Conservation (phyloP, 1,140 invertebrate genomes). For the Heterodera carotae region DNA sequence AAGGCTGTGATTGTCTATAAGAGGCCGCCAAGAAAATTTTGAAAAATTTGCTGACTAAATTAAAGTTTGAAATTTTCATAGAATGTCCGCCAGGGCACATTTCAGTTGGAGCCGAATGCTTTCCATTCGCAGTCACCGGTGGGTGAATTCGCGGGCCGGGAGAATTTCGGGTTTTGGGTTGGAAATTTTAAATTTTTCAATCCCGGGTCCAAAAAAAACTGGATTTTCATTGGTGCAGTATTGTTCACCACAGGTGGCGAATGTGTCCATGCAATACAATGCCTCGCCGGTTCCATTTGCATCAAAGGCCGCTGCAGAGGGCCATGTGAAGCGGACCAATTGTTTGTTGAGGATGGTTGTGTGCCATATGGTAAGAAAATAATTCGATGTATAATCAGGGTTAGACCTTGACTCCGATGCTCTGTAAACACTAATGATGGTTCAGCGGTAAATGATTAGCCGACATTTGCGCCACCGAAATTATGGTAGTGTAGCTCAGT, state of each 20-base stretch:
- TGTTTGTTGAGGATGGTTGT: slow-evolving; percentile 46
- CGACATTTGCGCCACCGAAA: no score
- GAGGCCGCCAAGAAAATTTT: not conserved
- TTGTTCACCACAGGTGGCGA: slow-evolving; percentile 1
- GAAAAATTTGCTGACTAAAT: not conserved
- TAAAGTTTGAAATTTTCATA: slow-evolving; percentile 1
- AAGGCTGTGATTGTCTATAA: not conserved
- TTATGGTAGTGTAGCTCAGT: no score
- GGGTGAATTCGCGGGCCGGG: no score
- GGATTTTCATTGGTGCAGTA: no score
- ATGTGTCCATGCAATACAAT: slow-evolving; percentile 38
- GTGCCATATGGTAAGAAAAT: slow-evolving; percentile 43
- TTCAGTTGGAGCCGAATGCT: slow-evolving; percentile 46
- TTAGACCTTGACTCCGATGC: no score
- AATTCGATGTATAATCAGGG: not conserved
- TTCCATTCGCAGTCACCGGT: slow-evolving; percentile 45
- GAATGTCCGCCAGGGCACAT: slow-evolving; percentile 51
- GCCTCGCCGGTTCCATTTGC: slow-evolving; percentile 44
- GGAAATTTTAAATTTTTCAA: no score
- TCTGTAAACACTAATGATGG: no score
- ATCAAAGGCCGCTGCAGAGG: slow-evolving; percentile 47
- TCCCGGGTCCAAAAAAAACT: no score
- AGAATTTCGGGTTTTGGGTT: no score
- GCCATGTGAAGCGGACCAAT: slow-evolving; percentile 46
- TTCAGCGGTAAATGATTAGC: no score